Evolutionary conservation across 2,888 invertebrate species (phyloP).

Genomic region (Himalopsyche japonica): DNA sequence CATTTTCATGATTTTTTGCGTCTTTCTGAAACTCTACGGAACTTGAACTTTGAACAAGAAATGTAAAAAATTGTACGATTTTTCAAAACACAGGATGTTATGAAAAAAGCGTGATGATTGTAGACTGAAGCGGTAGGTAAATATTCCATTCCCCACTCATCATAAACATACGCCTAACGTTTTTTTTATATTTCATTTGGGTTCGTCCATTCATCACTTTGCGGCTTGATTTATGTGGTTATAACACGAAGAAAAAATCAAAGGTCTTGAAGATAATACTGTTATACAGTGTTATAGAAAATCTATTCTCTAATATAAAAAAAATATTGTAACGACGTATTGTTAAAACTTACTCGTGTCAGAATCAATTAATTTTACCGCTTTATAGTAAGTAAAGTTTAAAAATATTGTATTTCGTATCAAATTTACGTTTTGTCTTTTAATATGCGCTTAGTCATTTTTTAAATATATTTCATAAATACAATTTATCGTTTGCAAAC

Average conservation of each 20-base stretch:
- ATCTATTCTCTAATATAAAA: not conserved
- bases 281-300: not conserved
- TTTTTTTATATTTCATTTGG: not conserved
- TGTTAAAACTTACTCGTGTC: too few relatives aligned
- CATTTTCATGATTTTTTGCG: too few relatives aligned
- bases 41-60: too few relatives aligned
- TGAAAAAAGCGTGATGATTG: not conserved
- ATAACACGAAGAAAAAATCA: not conserved
- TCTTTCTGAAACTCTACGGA: too few relatives aligned
- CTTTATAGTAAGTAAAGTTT: too few relatives aligned
- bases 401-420: too few relatives aligned
- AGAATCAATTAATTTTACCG: too few relatives aligned
- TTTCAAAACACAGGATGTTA: not conserved
- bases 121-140: not conserved
- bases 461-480: too few relatives aligned
- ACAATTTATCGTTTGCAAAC: too few relatives aligned
- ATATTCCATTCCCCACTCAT: not conserved
- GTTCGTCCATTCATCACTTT: conserved; percentile 1
- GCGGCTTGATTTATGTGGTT: not conserved
- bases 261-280: not conserved
- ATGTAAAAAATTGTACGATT: not conserved
- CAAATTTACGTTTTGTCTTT: too few relatives aligned
- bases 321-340: not conserved
- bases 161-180: not conserved
- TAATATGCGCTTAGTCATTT: too few relatives aligned